Percentiles rank a stretch among this genome's conserved stretches.
Conservation (phyloP, 2,888 invertebrate genomes). For the Eristalis pertinax region DNA sequence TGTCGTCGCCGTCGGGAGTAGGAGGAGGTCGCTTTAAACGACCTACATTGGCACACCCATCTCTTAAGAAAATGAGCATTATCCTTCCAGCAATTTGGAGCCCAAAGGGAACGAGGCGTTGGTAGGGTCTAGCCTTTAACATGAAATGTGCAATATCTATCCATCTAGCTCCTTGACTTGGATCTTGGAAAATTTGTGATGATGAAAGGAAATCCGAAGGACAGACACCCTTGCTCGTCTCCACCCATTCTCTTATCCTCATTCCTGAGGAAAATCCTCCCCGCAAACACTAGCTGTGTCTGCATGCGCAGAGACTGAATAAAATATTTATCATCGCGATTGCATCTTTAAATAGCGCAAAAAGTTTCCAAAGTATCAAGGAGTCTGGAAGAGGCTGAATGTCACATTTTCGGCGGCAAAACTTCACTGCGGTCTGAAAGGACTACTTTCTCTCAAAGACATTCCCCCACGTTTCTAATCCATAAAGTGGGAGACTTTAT, state of each 20-base stretch:
- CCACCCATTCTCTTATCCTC: neutral
- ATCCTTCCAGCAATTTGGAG: slow-evolving; percentile 48
- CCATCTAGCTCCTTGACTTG: slow-evolving; percentile 3
- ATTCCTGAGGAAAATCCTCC: neutral
- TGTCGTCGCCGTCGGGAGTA: slow-evolving; percentile 5
- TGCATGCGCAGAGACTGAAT: slow-evolving; percentile 35
- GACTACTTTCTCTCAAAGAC: neutral
- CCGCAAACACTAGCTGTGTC: slow-evolving; percentile 21
- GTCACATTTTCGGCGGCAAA: slow-evolving; percentile 59
- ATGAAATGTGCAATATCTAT: slow-evolving; percentile 1
- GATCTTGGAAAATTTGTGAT: slow-evolving; percentile 23
- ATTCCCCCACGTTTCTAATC: slow-evolving; percentile 50
- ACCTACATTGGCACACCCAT: slow-evolving; percentile 53
- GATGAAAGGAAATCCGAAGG: slow-evolving; percentile 9
- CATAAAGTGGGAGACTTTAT: slow-evolving; percentile 57
- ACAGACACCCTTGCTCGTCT: neutral
- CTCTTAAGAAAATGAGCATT: slow-evolving; percentile 42
- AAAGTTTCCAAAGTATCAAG: slow-evolving; percentile 27
- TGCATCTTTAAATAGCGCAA: slow-evolving; percentile 50
- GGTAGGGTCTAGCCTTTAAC: neutral
- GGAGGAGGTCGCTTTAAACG: slow-evolving; percentile 45
- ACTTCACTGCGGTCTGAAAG: slow-evolving; percentile 48
- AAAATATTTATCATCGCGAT: slow-evolving; percentile 58
- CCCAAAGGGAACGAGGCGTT: neutral
- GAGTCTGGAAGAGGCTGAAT: slow-evolving; percentile 49